Base-by-base conservation (phyloP, 2,888 invertebrate genomes). In the Trissoscelio sp. region DNA sequence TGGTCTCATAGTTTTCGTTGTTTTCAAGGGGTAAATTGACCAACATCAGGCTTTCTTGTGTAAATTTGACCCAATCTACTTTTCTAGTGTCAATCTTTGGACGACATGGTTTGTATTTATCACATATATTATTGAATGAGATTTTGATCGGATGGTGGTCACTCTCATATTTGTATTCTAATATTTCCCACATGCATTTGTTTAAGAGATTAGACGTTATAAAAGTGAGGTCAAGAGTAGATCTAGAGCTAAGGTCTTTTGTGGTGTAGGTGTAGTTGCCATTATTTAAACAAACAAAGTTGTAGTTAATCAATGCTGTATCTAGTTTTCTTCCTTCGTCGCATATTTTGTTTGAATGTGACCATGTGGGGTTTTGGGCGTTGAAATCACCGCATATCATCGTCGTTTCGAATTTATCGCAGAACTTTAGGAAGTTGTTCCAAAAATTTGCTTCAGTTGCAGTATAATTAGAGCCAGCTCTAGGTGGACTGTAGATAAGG, bases 141-240 rank as follows among this genome's bases (percentile, higher is more conserved):
- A 70, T 20, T 0, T 3, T 24, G 2, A 70, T 70, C 0, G 70
- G 70, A 16, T 31, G 44, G 28, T 70, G 70, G 14, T 70, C 70
- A 24, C 70, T 48, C 9, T 22, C n/a, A 37, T 22, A 58, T 24
- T 70, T 70, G n/a, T 37, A 37, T 3, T 58, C 44, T 1, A 70
- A 7, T 18, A 70, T 18, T 7, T 70, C 16, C 72, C 72, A 72
- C 0, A 11, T 16, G 37, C 42, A 60, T 0, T 11, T 5, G 14
- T 28, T n/a, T 4, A 18, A 6, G 9, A 58, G 7, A 12, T 22
- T n/a, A 1, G 18, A 1, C 1, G 55, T 18, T 3, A 48, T 20
- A 16, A 70, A 48, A 3, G 58, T 70, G 0, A 70, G 7, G 24
- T 70, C 70, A 0, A 70, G 11, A 0, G 39, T 34, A 1, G 70